These are phyloP conservation scores for Galerucella calmariensis DNA, from an alignment of 2,888 invertebrate species.

Conservation along the genomic window DNA sequence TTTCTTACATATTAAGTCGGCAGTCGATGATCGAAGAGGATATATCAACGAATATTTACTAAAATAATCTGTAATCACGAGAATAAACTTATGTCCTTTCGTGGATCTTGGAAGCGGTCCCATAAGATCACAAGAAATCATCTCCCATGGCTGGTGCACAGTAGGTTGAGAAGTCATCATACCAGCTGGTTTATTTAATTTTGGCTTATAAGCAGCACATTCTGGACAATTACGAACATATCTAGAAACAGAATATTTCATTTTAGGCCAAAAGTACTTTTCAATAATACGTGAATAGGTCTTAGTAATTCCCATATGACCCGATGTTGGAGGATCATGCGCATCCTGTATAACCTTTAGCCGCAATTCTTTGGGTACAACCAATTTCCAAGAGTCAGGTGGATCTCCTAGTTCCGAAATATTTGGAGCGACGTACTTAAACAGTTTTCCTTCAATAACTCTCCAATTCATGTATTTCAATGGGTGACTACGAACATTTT, in stretches of 20 bases:
- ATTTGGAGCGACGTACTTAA: too few species aligned
- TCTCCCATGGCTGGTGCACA: too few species aligned
- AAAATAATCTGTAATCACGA: too few species aligned
- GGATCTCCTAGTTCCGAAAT: too few species aligned
- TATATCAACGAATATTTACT: slow-evolving; percentile 6
- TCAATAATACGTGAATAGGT: slow-evolving; percentile 37
- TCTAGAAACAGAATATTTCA: slow-evolving; percentile 39
- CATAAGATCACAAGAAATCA: too few species aligned
- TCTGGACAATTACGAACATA: slow-evolving; percentile 40
- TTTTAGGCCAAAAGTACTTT: slow-evolving; percentile 48
- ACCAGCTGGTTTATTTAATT: slow-evolving; percentile 3
- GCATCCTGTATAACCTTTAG: slow-evolving; percentile 13
- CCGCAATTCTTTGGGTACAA: too few species aligned
- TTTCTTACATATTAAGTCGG: slow-evolving; percentile 13
- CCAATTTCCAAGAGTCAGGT: too few species aligned
- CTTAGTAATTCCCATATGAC: slow-evolving; percentile 48
- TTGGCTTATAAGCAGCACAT: background rate
- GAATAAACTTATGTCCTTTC: too few species aligned
- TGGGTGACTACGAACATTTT: too few species aligned
- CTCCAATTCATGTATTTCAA: too few species aligned
- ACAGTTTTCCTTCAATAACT: too few species aligned
- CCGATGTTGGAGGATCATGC: slow-evolving; percentile 43
- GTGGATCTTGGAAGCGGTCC: too few species aligned
- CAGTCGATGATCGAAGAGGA: slow-evolving; percentile 36
- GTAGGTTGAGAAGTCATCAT: background rate